Evolutionary conservation across 2,888 invertebrate species (phyloP).

Genomic region (Oegoconia quadripuncta): DNA sequence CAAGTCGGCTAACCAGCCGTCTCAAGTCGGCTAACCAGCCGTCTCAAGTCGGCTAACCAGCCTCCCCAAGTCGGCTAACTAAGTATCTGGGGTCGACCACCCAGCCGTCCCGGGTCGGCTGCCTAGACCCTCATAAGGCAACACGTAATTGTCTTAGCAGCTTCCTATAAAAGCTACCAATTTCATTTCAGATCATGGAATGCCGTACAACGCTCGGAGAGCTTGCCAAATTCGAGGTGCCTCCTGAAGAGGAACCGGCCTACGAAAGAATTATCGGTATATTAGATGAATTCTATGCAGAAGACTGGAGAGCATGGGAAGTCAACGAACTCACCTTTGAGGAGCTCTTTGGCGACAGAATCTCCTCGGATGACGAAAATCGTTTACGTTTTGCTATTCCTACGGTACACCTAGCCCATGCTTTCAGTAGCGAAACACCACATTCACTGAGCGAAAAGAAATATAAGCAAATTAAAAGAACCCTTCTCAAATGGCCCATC

Average conservation of each 20-base stretch:
- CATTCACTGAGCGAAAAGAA: neutral
- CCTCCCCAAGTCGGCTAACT: too few relatives aligned
- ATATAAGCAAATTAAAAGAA: conserved; percentile 3
- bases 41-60: too few relatives aligned
- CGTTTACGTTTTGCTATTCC: conserved; percentile 9
- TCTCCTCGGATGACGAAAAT: conserved; percentile 3
- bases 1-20: too few relatives aligned
- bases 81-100: too few relatives aligned
- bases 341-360: conserved; percentile 6
- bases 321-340: neutral
- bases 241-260: neutral
- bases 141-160: too few relatives aligned
- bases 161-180: too few relatives aligned
- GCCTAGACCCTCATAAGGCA: too few relatives aligned
- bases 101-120: too few relatives aligned
- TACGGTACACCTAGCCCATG: neutral
- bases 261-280: neutral
- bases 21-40: too few relatives aligned
- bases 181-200: too few relatives aligned
- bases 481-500: conserved; percentile 1
- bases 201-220: too few relatives aligned
- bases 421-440: neutral
- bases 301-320: conserved; percentile 3
- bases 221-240: too few relatives aligned
- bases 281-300: neutral